Percentiles rank a stretch among this genome's conserved stretches.
These are phyloP conservation scores for Acanthosepion pharaonis DNA, from an alignment of 2,888 invertebrate genomes.

Conservation along the genomic window DNA sequence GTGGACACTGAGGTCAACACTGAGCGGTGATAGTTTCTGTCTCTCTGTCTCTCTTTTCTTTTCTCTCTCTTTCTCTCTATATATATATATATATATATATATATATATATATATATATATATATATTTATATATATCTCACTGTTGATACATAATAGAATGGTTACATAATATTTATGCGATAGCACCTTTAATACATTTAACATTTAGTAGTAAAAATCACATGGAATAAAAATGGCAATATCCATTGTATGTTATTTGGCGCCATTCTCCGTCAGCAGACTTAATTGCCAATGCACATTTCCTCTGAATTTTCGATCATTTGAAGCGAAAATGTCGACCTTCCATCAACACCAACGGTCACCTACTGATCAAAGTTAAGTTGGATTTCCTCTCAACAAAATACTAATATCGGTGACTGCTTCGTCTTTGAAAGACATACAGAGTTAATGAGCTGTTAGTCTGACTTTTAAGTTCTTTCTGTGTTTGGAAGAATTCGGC, in stretches of 20 bases:
- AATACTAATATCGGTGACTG: neutral
- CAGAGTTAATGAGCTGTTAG: neutral
- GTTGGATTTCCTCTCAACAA: neutral
- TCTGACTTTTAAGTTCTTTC: neutral
- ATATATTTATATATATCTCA: no score
- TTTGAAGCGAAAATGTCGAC: neutral
- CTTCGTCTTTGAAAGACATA: neutral
- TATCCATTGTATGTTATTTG: neutral
- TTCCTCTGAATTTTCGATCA: neutral
- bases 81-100: neutral
- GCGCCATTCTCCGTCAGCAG: neutral
- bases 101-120: no score
- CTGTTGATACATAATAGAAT: neutral
- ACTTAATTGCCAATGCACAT: neutral
- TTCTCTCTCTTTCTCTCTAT: neutral
- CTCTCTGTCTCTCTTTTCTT: no score
- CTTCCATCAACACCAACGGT: neutral
- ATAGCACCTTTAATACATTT: neutral
- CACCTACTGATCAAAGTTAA: neutral
- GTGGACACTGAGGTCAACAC: no score
- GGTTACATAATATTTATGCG: neutral
- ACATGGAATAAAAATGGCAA: neutral
- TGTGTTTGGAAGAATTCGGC: neutral
- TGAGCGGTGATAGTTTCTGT: no score
- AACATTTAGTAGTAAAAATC: neutral